Evolutionary conservation across 2,113 vertebrate species (phyloP), one percentile per base, ranked within the genome.

Genomic region (Equus przewalskii): DNA sequence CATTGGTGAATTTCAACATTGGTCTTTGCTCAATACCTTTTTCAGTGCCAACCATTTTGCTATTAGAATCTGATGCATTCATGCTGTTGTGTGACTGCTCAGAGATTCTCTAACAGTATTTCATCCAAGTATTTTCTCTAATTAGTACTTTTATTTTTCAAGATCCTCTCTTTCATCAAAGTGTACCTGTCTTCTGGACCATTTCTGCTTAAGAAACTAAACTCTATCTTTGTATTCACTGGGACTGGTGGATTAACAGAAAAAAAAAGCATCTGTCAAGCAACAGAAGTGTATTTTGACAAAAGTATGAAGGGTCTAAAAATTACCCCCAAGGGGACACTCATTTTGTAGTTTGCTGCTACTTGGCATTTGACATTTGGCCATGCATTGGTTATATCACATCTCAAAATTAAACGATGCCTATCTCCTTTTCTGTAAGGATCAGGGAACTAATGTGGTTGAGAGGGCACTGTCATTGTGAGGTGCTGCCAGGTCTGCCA

Each of bases 151-250:
- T 82, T 83, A 54, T 56, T 79, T 70, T 82, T 92, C 18, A 78
- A 75, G 46, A 11, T 78, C 51, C 24, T 64, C 10, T 72, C 6
- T 93, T 87, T 90, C 64, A 44, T 73, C 18, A 46, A 70, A 67
- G 5, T 67, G 6, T 78, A 64, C 14, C n/a, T 54, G 4, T 80
- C 11, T 70, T 72, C 58, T 67, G 46, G 91, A 89, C 6, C 14
- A 91, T 67, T 86, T 85, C 58, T 92, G 56, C 80, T 80, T 85
- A 86, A 89, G 62, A 84, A 89, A 41, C 7, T 49, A 60, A 92
- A 84, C 46, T 46, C 12, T 86, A 21, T 54, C 36, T 92, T 69
- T 72, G 24, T 36, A 65, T 65, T 85, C 22, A 30, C 28, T 54
- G 1, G 6, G n/a, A 54, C 9, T 67, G 73, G 28, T 33, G 24